Evolutionary conservation across 2,113 vertebrate genomes (phyloP), one percentile per base, ranked within the genome.

Genomic region (Haplotaxodon microlepis): DNA sequence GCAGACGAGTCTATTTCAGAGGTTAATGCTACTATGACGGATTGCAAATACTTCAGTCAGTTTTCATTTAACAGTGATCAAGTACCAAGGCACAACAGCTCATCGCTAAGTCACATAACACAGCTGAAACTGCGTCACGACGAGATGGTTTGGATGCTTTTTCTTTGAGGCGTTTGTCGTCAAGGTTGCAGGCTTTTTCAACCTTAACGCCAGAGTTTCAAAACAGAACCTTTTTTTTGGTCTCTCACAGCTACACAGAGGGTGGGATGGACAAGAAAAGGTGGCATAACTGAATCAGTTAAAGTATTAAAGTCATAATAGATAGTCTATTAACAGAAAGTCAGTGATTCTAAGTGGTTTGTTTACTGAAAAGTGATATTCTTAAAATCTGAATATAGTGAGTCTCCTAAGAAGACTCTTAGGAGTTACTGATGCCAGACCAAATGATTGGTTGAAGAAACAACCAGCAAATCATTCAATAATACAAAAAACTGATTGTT

Each of bases 11-110:
- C 57, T 31, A 31, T 81, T 78, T 79, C 24, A 14, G 31, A 79
- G 29, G 59, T 71, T 16, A 83, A 85, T 87, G 92, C 89, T 90
- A 89, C 88, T 73, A 83, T 82, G 76, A 87, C 69, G 69, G 78
- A 36, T 61, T 81, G 50, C 27, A 69, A 50, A 86, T 84, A 50
- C 80, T 84, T 86, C 56, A 21, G 24, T 86, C 69, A 21, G 34
- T 86, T 91, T 84, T 38, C 87, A 57, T 29, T 31, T 78, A 92
- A 94, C 89, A 93, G 91, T 92, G 69, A 93, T 85, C 29, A 47
- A 92, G 90, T 86, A 92, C 88, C 88, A 95, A 95, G 94, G 95
- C 94, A 95, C 95, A 88, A 87, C 87, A 91, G 88, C 87, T 95
- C 83, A 82, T 87, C 50, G 63, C 88, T 50, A 66, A 63, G 85